Conservation (phyloP, 2,888 invertebrate species). For the Polymixis lichenea region DNA sequence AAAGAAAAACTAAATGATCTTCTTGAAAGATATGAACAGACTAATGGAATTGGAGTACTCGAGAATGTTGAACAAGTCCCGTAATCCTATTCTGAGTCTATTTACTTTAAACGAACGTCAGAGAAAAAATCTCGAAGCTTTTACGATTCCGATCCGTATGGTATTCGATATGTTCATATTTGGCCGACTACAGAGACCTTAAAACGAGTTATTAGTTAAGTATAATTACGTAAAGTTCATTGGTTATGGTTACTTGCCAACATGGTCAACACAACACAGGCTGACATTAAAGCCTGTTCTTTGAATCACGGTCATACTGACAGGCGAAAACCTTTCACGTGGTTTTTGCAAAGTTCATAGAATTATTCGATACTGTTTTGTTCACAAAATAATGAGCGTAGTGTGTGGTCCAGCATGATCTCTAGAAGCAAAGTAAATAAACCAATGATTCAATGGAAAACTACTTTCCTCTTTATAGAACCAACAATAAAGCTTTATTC, state of each 20-base stretch:
- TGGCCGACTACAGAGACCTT: constrained; percentile 34
- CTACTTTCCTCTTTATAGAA: constrained; percentile 12
- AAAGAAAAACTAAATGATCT: constrained; percentile 45
- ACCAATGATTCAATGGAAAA: constrained; percentile 20
- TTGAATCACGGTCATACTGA: constrained; percentile 51
- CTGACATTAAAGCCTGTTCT: constrained; percentile 39
- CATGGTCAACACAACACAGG: constrained; percentile 40
- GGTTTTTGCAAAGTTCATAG: constrained; percentile 2
- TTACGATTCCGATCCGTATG: constrained; percentile 9
- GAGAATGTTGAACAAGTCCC: constrained; percentile 50
- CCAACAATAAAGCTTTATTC: constrained; percentile 33
- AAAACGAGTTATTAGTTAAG: constrained; percentile 56
- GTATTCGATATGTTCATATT: constrained; percentile 20
- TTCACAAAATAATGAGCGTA: background rate
- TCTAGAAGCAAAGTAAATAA: constrained; percentile 20
- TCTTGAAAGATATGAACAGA: constrained; percentile 56
- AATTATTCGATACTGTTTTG: constrained; percentile 22
- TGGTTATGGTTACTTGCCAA: constrained; percentile 57
- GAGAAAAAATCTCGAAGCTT: constrained; percentile 14
- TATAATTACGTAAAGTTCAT: constrained; percentile 67
- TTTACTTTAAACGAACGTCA: constrained; percentile 41
- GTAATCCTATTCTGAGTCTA: constrained; percentile 58
- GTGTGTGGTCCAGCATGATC: constrained; percentile 9
- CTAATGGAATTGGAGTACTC: constrained; percentile 64
- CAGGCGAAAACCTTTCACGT: constrained; percentile 41